Evolutionary conservation across 2,888 invertebrate species (phyloP).

Genomic region (Leptopilina myrica): DNA sequence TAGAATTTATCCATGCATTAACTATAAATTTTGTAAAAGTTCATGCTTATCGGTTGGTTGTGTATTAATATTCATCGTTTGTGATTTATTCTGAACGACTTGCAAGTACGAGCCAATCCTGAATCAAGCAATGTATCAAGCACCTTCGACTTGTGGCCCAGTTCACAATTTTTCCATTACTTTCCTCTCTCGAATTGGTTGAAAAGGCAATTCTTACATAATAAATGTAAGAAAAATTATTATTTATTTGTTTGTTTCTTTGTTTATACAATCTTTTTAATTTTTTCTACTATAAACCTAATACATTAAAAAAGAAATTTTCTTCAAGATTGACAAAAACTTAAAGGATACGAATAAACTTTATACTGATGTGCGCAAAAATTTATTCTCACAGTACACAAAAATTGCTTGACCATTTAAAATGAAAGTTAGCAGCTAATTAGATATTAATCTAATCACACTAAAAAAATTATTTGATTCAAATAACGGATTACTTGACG

Average conservation of each 20-base stretch:
- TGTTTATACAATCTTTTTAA: neutral
- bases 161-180: slow-evolving; percentile 38
- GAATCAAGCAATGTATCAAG: slow-evolving; percentile 18
- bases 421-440: too few relatives aligned
- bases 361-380: too few relatives aligned
- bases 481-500: too few relatives aligned
- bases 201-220: slow-evolving; percentile 17
- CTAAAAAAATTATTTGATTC: too few relatives aligned
- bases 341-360: too few relatives aligned
- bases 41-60: slow-evolving; percentile 20
- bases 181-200: neutral
- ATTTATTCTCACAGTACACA: too few relatives aligned
- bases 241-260: neutral
- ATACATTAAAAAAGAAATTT: too few relatives aligned
- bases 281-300: too few relatives aligned
- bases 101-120: slow-evolving; percentile 44
- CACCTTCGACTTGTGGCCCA: slow-evolving; percentile 34
- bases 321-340: too few relatives aligned
- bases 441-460: too few relatives aligned
- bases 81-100: slow-evolving; percentile 45
- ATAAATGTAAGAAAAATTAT: neutral
- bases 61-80: slow-evolving; percentile 47
- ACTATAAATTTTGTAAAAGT: slow-evolving; percentile 15
- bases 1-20: neutral
- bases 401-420: too few relatives aligned